Conservation (phyloP, 2,797 vertebrate genomes). For the Botia almorhae region DNA sequence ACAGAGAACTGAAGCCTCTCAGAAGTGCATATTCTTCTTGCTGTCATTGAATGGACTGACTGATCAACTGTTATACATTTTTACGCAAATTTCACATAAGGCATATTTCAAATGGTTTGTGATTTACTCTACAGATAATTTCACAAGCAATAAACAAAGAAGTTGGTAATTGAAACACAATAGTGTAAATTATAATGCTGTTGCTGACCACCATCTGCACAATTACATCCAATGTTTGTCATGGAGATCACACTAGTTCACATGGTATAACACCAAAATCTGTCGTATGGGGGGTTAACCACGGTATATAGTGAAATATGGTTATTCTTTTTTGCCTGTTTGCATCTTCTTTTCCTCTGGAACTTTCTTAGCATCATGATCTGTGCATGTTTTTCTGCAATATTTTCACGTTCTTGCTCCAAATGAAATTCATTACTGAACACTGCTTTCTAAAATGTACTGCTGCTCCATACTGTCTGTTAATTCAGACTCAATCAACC, state of each 20-base stretch:
- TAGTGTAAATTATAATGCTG: conserved; percentile 19
- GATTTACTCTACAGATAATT: background rate
- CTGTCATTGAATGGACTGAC: background rate
- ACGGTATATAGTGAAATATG: too few relatives aligned
- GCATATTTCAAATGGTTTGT: background rate
- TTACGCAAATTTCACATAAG: background rate
- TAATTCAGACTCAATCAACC: too few relatives aligned
- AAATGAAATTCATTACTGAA: background rate
- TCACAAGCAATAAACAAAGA: conserved; percentile 3
- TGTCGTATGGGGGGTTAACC: background rate
- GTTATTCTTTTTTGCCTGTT: too few relatives aligned
- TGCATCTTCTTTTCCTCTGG: too few relatives aligned
- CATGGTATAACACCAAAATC: background rate
- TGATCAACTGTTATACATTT: background rate
- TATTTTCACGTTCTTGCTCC: background rate
- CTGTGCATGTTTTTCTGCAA: background rate
- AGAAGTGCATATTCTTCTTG: background rate
- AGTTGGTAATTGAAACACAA: background rate
- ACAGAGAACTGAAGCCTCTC: conserved; percentile 27
- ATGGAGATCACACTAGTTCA: background rate
- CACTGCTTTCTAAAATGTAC: background rate
- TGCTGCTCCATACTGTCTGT: too few relatives aligned
- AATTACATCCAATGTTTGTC: conserved; percentile 16
- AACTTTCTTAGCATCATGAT: too few relatives aligned
- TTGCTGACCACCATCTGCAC: background rate